A percentile compares a stretch with the other conserved stretches of the same genome.
These are phyloP conservation scores for Coracias cyanogaster DNA, from an alignment of 2,797 vertebrate species.

Conservation along the genomic window DNA sequence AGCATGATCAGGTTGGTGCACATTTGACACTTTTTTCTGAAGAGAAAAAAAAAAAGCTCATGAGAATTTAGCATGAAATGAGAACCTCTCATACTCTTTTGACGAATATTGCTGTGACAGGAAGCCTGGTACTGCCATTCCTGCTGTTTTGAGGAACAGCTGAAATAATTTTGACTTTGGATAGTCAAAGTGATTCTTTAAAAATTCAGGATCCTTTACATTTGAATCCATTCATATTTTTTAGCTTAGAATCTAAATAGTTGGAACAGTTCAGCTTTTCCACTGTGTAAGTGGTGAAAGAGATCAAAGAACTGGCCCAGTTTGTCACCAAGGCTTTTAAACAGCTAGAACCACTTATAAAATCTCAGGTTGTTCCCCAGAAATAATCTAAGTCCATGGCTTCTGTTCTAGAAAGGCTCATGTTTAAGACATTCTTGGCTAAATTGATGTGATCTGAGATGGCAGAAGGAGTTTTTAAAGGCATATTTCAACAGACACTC, in stretches of 20 bases:
- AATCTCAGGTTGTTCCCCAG: neutral
- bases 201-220: neutral
- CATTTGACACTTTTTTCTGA: conserved; percentile 91
- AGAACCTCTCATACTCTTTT: neutral
- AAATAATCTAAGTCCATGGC: neutral
- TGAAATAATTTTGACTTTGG: neutral
- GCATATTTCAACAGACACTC: neutral
- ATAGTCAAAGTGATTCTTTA: neutral
- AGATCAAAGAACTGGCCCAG: neutral
- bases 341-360: neutral
- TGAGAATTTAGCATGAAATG: neutral
- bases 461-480: neutral
- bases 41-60: neutral
- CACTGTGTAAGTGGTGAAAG: neutral
- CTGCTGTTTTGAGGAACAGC: neutral
- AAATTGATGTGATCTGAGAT: neutral
- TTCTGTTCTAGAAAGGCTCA: neutral
- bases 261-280: neutral
- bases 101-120: neutral
- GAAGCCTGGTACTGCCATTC: neutral
- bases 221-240: neutral
- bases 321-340: neutral
- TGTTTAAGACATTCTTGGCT: neutral
- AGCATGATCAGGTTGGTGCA: conserved; percentile 90
- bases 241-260: neutral